Evolutionary conservation across 2,797 vertebrate genomes (phyloP).

Genomic region (Microcaecilia unicolor): DNA sequence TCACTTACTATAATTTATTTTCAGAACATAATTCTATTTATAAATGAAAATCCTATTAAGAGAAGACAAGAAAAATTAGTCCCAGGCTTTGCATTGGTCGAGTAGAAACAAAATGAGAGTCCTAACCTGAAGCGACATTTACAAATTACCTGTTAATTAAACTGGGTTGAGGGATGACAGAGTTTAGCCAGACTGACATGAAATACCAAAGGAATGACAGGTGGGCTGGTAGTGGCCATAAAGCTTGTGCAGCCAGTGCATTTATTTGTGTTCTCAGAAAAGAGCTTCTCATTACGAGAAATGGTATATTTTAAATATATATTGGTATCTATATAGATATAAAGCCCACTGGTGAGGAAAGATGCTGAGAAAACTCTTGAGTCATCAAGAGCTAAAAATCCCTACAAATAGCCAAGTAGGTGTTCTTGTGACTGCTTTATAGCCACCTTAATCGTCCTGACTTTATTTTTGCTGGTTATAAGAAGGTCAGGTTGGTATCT

Average conservation of each 20-base stretch:
- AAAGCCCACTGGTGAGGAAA: conserved; percentile 27
- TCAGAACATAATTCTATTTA: conserved; percentile 96
- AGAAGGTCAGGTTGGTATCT: conserved; percentile 37
- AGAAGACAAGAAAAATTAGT: conserved; percentile 96
- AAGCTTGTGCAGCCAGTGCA: conserved; percentile 56
- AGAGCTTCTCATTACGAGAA: conserved; percentile 48
- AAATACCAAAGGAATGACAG: conserved; percentile 82
- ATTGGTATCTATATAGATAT: too few species aligned
- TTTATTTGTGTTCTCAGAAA: conserved; percentile 55
- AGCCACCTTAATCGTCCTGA: conserved; percentile 30
- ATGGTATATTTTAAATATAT: conserved; percentile 57
- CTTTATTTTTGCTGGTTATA: conserved; percentile 32
- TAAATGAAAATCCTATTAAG: conserved; percentile 97
- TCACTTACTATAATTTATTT: conserved; percentile 98
- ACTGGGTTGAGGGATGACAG: conserved; percentile 96
- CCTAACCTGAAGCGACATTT: conserved; percentile 99
- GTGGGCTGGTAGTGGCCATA: conserved; percentile 72
- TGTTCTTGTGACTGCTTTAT: conserved; percentile 21
- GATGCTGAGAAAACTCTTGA: conserved; percentile 5
- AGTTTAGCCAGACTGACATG: conserved; percentile 92
- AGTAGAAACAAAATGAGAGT: conserved; percentile 94
- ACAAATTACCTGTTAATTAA: conserved; percentile 99
- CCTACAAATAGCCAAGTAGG: conserved; percentile 31
- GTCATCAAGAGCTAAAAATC: conserved; percentile 13
- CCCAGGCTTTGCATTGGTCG: conserved; percentile 81